These are phyloP conservation scores for Ceratina calcarata DNA, from an alignment of 1,140 invertebrate species.

Conservation along the genomic window DNA sequence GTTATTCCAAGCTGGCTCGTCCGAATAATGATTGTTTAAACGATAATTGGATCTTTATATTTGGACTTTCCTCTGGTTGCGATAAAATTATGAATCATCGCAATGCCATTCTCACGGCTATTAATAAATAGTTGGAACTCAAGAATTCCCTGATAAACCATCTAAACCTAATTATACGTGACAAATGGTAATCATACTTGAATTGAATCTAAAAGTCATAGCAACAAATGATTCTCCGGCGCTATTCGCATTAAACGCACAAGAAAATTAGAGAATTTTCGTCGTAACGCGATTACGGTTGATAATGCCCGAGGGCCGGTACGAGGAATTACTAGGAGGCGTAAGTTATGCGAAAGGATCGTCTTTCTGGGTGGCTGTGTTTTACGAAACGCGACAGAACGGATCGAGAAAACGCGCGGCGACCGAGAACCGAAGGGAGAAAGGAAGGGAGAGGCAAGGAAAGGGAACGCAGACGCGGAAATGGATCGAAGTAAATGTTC, in stretches of 20 bases:
- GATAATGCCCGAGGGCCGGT: background rate
- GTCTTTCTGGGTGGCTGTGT: slow-evolving; percentile 30
- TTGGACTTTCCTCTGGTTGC: too few relatives aligned
- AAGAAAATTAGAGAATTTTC: background rate
- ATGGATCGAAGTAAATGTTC: slow-evolving; percentile 50
- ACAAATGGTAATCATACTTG: too few relatives aligned
- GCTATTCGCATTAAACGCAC: too few relatives aligned
- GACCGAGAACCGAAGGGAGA: background rate
- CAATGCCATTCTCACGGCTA: slow-evolving; percentile 1
- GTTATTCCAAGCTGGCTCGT: too few relatives aligned
- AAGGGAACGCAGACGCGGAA: slow-evolving; percentile 30
- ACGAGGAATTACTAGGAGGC: background rate
- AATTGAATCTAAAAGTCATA: too few relatives aligned
- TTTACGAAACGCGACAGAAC: slow-evolving; percentile 32
- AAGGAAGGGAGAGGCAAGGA: background rate
- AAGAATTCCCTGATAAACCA: background rate
- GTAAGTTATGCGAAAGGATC: slow-evolving; percentile 35
- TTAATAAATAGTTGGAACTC: background rate
- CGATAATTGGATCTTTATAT: too few relatives aligned
- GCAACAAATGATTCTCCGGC: too few relatives aligned
- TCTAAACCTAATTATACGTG: background rate
- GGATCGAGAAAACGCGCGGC: background rate
- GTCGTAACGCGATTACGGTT: background rate
- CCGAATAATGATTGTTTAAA: too few relatives aligned
- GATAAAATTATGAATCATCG: background rate